Evolutionary conservation across 2,113 vertebrate species (phyloP).

Genomic region (Tenrec ecaudatus): DNA sequence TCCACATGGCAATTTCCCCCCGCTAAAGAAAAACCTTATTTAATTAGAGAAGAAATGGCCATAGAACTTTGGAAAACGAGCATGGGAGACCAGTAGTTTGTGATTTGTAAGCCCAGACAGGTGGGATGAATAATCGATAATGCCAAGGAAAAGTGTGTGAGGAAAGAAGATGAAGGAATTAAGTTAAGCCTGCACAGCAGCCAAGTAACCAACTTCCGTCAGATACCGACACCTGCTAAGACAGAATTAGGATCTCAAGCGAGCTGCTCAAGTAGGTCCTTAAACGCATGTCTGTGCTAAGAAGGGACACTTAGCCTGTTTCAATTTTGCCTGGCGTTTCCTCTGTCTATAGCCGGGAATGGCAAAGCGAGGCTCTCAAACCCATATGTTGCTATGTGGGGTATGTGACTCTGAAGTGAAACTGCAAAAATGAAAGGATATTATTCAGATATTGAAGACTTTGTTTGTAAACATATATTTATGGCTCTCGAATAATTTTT

Average conservation of each 20-base stretch:
- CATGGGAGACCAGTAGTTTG: background rate
- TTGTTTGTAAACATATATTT: too few relatives aligned
- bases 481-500: too few relatives aligned
- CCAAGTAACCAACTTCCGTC: background rate
- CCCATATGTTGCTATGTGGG: too few relatives aligned
- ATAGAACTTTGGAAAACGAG: slow-evolving; percentile 1
- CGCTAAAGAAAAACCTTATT: background rate
- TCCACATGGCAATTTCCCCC: background rate
- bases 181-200: background rate
- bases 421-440: too few relatives aligned
- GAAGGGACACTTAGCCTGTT: background rate
- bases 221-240: background rate
- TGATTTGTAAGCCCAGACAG: background rate
- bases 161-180: background rate
- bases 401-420: too few relatives aligned
- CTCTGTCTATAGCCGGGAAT: too few relatives aligned
- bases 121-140: background rate
- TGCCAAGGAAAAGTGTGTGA: background rate
- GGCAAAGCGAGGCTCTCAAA: too few relatives aligned
- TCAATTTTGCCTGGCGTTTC: background rate
- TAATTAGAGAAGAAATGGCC: slow-evolving; percentile 1
- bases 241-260: background rate
- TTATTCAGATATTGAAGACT: too few relatives aligned
- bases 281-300: background rate
- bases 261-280: background rate